Evolutionary conservation across 2,797 vertebrate genomes (phyloP).

Genomic region (Myioborus melanocephalus): DNA sequence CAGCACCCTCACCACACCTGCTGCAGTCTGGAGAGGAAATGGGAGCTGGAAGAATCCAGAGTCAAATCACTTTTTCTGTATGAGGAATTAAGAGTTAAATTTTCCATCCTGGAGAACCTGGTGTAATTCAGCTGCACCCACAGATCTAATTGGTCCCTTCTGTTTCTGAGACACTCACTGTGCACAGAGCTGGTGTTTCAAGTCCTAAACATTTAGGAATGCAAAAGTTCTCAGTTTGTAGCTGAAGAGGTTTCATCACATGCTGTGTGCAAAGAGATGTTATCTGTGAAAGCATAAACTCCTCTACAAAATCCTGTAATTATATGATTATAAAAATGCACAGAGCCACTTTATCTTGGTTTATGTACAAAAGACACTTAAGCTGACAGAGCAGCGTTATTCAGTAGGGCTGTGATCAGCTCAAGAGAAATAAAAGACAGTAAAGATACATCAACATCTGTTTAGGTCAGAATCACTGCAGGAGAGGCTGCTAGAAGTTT

Average conservation of each 20-base stretch:
- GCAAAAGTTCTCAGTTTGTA: not conserved
- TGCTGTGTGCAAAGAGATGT: not conserved
- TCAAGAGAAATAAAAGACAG: conserved; percentile 38
- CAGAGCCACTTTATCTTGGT: not conserved
- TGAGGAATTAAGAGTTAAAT: not conserved
- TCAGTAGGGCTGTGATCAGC: not conserved
- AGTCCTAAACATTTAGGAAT: not conserved
- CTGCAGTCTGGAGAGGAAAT: not conserved
- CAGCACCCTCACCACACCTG: not conserved
- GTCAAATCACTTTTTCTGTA: not conserved
- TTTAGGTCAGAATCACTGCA: not conserved
- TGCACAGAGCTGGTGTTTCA: not conserved
- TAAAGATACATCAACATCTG: conserved; percentile 36
- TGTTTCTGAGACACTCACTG: not conserved
- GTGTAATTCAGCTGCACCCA: not conserved
- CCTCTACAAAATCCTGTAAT: not conserved
- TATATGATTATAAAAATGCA: not conserved
- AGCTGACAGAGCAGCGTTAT: not conserved
- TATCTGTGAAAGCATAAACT: not conserved
- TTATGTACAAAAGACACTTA: not conserved
- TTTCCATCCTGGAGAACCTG: not conserved
- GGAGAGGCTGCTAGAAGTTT: conserved; percentile 3
- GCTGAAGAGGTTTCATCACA: not conserved
- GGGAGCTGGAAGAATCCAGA: not conserved
- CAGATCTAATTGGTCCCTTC: not conserved